Base-by-base conservation (phyloP, 2,888 invertebrate genomes). In the Lochmaea crataegi region DNA sequence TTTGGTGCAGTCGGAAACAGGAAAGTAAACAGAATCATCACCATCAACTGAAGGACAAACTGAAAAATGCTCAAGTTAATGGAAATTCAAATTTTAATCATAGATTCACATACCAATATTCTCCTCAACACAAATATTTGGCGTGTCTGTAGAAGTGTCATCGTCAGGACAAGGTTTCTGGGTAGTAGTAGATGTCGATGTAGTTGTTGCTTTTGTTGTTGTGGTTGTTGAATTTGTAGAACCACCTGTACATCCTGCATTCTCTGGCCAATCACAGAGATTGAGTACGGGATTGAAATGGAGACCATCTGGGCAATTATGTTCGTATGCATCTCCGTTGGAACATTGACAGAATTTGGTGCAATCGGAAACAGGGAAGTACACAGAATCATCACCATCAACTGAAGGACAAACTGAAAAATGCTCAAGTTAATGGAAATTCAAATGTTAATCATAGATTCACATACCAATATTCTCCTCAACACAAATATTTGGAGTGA, bases 291-390 rank as follows among this genome's bases (percentile, higher is more conserved):
- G 26, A 26, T 26, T 26, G 26, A 26, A 26, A 26, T 26, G 26
- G 3, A 26, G 26, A 26, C 26, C 26, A 2, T 26, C 26, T 26
- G 26, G 26, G 3, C 26, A 26, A 26, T 26, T 9, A 45, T 41
- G 2, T 45, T 64, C 2, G 64, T 26, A 74, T 26, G 76, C 68
- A 2, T 14, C 63, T 11, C 76, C 77, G 18, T 75, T 77, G 16
- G 76, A 75, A 64, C 77, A 77, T 51, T 77, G 73, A 51, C 75
- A 77, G 58, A 76, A 77, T 45, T 77, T 73, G 2, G 72, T 58
- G 18, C 76, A 77, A 41, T 77, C 61, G 61, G 41, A 22, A 41
- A 71, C 63, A n/a, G 76, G 57, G 45, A 53, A 66, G 63, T 77
- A 77, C 14, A 77, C 74, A 2, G 76, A 73, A 38, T 71, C 57